Evolutionary conservation across 2,888 invertebrate species (phyloP).

Genomic region (Stenichneumon culpator): DNA sequence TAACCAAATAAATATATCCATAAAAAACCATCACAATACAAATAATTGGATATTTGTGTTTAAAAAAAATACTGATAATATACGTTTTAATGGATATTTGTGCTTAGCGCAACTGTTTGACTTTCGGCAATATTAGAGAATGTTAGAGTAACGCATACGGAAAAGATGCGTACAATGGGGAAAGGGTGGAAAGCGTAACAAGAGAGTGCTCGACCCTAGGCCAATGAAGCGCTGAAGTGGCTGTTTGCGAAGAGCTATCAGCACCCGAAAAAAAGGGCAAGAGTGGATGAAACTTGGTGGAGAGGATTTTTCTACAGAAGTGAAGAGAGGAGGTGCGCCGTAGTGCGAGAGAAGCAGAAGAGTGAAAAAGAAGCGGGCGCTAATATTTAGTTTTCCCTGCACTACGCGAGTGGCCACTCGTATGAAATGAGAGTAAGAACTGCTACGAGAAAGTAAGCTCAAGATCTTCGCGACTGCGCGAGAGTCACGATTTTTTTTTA

Average conservation of each 20-base stretch:
- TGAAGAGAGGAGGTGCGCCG: slow-evolving; percentile 1
- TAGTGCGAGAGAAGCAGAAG: not conserved
- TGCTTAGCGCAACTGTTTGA: not conserved
- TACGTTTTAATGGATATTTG: not conserved
- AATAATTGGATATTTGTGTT: no score
- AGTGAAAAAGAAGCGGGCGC: slow-evolving; percentile 52
- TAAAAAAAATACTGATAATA: not conserved
- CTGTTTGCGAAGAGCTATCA: slow-evolving; percentile 53
- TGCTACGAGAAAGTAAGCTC: not conserved
- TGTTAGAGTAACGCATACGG: not conserved
- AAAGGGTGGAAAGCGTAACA: not conserved
- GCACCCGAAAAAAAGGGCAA: slow-evolving; percentile 39
- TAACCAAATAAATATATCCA: no score
- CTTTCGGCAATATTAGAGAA: not conserved
- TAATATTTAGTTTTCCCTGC: slow-evolving; percentile 56
- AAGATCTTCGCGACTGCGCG: slow-evolving; percentile 12
- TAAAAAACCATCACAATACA: no score
- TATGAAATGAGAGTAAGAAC: slow-evolving; percentile 41
- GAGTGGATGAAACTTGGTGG: slow-evolving; percentile 34
- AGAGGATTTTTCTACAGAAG: slow-evolving; percentile 35
- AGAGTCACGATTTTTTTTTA: not conserved
- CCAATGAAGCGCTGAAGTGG: slow-evolving; percentile 48
- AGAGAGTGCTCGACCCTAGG: slow-evolving; percentile 33
- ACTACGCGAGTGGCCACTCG: slow-evolving; percentile 27
- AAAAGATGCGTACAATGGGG: not conserved